Evolutionary conservation across 1,140 invertebrate species (phyloP).

Genomic region (Trichogramma pretiosum): DNA sequence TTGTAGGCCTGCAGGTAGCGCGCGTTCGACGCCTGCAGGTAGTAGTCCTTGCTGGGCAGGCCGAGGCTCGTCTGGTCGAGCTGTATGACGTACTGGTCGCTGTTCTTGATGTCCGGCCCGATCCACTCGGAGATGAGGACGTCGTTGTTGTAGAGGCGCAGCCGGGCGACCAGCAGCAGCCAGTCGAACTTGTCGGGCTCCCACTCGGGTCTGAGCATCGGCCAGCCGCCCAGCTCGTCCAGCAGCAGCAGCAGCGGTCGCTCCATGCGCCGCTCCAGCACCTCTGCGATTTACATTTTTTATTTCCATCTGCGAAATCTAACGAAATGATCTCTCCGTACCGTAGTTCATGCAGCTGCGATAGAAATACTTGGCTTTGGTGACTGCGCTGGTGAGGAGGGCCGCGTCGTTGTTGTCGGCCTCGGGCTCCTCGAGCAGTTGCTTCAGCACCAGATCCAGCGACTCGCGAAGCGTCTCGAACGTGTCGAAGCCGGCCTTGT

Average conservation of each 20-base stretch:
- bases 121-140: slow-evolving; percentile 77
- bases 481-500: slow-evolving; percentile 71
- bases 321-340: slow-evolving; percentile 28
- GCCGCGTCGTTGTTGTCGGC: slow-evolving; percentile 24
- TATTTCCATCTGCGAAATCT: neutral
- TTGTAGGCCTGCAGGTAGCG: slow-evolving; percentile 71
- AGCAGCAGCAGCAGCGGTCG: slow-evolving; percentile 65
- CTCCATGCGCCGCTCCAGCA: slow-evolving; percentile 59
- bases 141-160: slow-evolving; percentile 77
- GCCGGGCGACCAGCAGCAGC: slow-evolving; percentile 62
- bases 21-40: slow-evolving; percentile 59
- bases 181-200: slow-evolving; percentile 60
- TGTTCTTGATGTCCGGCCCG: slow-evolving; percentile 81
- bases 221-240: slow-evolving; percentile 74
- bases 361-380: slow-evolving; percentile 73
- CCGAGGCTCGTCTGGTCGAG: slow-evolving; percentile 83
- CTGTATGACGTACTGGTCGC: slow-evolving; percentile 73
- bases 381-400: slow-evolving; percentile 54
- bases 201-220: slow-evolving; percentile 62
- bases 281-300: slow-evolving; percentile 39
- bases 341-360: slow-evolving; percentile 76
- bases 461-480: slow-evolving; percentile 75
- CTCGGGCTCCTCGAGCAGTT: slow-evolving; percentile 53
- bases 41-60: slow-evolving; percentile 78
- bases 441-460: slow-evolving; percentile 58